Evolutionary conservation across 2,113 vertebrate species (phyloP).

Genomic region (Eira barbara): DNA sequence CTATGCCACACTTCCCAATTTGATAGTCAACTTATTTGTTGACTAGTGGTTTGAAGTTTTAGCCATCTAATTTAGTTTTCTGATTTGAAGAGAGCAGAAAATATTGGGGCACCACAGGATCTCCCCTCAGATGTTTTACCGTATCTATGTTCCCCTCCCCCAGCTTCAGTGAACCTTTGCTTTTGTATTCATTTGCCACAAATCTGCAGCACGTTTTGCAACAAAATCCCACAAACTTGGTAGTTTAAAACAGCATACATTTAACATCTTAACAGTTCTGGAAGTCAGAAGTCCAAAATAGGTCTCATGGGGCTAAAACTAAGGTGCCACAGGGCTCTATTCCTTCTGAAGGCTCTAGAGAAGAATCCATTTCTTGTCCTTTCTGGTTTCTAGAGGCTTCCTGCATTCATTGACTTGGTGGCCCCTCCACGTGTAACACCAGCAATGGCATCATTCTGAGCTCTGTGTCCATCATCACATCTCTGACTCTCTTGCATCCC

Average conservation of each 20-base stretch:
- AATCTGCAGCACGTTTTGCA: neutral
- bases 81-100: neutral
- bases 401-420: neutral
- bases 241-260: neutral
- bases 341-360: neutral
- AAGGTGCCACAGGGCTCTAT: neutral
- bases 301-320: neutral
- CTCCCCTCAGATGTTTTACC: neutral
- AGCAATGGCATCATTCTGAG: neutral
- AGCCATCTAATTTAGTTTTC: neutral
- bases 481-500: neutral
- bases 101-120: neutral
- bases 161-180: neutral
- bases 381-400: neutral
- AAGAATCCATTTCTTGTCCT: neutral
- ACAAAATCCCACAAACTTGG: neutral
- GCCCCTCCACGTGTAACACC: neutral
- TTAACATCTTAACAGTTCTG: neutral
- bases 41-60: neutral
- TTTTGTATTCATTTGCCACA: neutral
- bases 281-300: neutral
- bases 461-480: neutral
- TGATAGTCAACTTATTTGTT: neutral
- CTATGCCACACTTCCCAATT: neutral
- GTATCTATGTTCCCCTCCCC: neutral